Evolutionary conservation across 2,113 vertebrate species (phyloP).

Genomic region (Anolis carolinensis): DNA sequence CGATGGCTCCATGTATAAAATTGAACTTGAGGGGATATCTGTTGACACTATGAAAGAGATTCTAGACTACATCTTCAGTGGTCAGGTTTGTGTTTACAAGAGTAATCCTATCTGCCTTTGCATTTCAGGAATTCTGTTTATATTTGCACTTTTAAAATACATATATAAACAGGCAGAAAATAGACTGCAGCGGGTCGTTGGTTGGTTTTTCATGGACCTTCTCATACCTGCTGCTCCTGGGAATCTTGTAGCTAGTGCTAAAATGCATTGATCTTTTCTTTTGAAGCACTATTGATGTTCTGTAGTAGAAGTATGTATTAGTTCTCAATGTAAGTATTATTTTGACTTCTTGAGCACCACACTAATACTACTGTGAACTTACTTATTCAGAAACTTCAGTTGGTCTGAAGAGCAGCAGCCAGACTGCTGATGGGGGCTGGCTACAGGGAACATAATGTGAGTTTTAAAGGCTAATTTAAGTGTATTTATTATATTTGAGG

Average conservation of each 20-base stretch:
- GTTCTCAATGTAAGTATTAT: not conserved
- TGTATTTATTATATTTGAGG: no score
- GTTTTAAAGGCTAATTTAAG: no score
- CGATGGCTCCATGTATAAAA: conserved; percentile 93
- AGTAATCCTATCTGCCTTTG: not conserved
- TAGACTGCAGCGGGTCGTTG: not conserved
- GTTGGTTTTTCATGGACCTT: not conserved
- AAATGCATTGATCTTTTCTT: not conserved
- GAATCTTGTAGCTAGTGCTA: no score
- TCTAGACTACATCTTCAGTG: conserved; percentile 96
- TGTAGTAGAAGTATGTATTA: not conserved
- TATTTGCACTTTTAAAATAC: not conserved
- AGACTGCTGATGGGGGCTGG: no score
- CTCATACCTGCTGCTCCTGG: not conserved
- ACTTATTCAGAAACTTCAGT: no score
- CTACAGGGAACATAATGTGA: no score
- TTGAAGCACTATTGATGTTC: not conserved
- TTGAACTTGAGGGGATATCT: conserved; percentile 95
- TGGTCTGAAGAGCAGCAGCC: no score
- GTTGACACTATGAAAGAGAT: conserved; percentile 95
- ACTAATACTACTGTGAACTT: no score
- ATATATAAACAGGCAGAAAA: not conserved
- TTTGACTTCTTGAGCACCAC: no score
- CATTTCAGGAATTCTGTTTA: not conserved
- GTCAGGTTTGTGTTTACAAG: conserved; percentile 78